Conservation (phyloP, 2,113 vertebrate genomes). For the Gallinago media region DNA sequence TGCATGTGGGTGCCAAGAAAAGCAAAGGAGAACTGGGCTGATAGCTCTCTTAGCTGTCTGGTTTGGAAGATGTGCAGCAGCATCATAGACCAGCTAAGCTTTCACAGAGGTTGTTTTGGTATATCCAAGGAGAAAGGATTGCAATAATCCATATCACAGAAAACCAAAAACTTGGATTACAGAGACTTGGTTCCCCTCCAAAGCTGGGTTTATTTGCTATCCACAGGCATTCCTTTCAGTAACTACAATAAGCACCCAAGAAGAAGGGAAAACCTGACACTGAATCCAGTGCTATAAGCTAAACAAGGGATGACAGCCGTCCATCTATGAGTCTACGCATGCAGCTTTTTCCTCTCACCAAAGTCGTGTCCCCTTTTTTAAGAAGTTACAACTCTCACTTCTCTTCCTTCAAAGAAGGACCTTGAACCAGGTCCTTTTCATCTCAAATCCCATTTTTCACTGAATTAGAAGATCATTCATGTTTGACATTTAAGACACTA, state of each 20-base stretch:
- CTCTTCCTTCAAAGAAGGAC: background rate
- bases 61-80: background rate
- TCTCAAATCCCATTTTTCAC: conserved; percentile 1
- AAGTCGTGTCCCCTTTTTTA: background rate
- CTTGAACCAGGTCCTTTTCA: background rate
- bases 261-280: background rate
- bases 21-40: background rate
- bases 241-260: background rate
- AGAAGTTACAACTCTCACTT: background rate
- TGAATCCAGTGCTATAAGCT: background rate
- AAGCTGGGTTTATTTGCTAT: background rate
- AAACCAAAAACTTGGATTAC: background rate
- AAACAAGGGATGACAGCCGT: background rate
- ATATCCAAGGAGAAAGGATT: background rate
- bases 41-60: background rate
- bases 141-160: background rate
- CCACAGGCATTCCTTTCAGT: background rate
- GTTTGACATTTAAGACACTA: background rate
- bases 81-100: background rate
- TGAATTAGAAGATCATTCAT: background rate
- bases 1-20: background rate
- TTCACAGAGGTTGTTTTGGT: background rate
- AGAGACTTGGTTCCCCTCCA: background rate
- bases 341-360: background rate
- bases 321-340: background rate